Base-by-base conservation (phyloP, 2,113 vertebrate genomes). In the Upupa epops region DNA sequence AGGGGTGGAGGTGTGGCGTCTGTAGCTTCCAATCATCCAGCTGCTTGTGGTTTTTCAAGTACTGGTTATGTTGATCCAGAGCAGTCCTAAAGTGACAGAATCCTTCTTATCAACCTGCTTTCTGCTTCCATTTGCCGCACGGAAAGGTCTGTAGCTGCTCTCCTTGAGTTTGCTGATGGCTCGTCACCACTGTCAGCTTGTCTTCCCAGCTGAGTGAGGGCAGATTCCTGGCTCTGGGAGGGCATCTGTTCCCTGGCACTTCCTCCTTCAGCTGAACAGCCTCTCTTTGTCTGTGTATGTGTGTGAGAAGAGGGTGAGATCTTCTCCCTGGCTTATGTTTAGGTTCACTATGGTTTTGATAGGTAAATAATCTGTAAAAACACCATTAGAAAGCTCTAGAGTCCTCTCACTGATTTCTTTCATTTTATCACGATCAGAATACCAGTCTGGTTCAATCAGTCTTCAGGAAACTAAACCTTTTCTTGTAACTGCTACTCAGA, bases 31-130 rank as follows among this genome's bases (percentile, higher is more conserved):
- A 48, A 4, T 60, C 76, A 24, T 25, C 32, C 72, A 69, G 77
- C 81, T 94, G 74, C 74, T 81, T 37, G 0, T 34, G 91, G 74
- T 55, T 95, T 96, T 92, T 96, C 84, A 76, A 78, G 74, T 90
- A 6, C 51, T 63, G 59, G 55, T 95, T 90, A 31, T 32, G 92
- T 90, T 96, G 92, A 94, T 92, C 9, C 4, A 95, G 83, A 95
- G 63, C 92, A 94, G 93, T 66, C 66, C 63, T 89, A 48, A 64
- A 29, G 51, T 90, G 90, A 90, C 95, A 89, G 86, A 52, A 72
- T 45, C 29, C 2, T 55, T 90, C 90, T 96, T 96, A 92, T 96
- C 96, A 89, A 46, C 87, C 71, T 76, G 34, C 61, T 84, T 75
- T 82, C 74, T 84, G 70, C 83, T 83, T 88, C 95, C 86, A 84